Evolutionary conservation across 2,113 vertebrate genomes (phyloP), one percentile per base, ranked within the genome.

Genomic region (Myrmophylax atrothorax): DNA sequence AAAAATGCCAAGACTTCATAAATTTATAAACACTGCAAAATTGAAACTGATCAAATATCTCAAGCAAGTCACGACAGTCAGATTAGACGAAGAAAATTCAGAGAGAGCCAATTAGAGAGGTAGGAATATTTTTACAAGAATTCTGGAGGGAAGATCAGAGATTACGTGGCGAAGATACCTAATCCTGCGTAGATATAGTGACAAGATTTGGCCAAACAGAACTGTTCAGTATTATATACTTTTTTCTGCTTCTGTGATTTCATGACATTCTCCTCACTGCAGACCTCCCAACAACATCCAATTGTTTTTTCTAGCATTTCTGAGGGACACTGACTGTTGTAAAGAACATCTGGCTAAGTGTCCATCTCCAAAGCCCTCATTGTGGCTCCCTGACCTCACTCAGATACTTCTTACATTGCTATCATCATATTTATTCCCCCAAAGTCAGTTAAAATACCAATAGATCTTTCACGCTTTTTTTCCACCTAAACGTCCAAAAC

Each of bases 271-370:
- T 80, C 33, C 64, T 55, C 76, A 75, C 29, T 75, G 33, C 31
- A 72, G 56, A 52, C 28, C 73, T 94, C 76, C 9, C 42, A 94
- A 94, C 95, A 97, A 93, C 60, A 81, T 78, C 18, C 68, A 89
- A 94, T 96, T 97, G 95, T 95, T 93, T 63, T 52, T 81, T 56
- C 35, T 49, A 89, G 64, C 47, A 78, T 81, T 90, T 92, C 86
- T 93, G 68, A 70, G 44, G 68, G 47, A 77, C 47, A n/a, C 13
- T 90, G 42, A 73, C 79, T 75, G 68, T 37, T 87, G 60, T 72
- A 42, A 87, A 89, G 80, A 74, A 93, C 94, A 95, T 92, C 90
- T 95, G 95, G 73, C 73, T 59, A 89, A 74, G 18, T 12, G 16
- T 77, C 38, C 59, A 46, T 80, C 46, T 80, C 88, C 60, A 94